Evolutionary conservation across 2,113 vertebrate genomes (phyloP).

Genomic region (Isichthys henryi): DNA sequence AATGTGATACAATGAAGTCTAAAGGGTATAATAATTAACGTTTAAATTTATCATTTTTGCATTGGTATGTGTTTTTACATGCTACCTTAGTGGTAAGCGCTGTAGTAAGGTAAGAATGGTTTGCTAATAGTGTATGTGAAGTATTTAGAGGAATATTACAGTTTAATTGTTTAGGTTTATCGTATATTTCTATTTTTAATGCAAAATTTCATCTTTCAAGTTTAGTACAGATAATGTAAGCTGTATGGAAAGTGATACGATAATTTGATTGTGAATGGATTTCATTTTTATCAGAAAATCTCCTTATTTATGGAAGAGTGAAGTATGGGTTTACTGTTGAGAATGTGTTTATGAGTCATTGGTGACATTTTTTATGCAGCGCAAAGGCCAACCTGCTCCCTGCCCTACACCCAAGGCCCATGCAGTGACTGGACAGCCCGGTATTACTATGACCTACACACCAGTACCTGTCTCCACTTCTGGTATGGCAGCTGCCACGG

Average conservation of each 20-base stretch:
- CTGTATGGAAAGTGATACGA: background rate
- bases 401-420: conserved; percentile 75
- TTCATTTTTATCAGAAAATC: background rate
- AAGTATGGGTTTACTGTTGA: background rate
- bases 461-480: conserved; percentile 79
- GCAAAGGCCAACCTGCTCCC: conserved; percentile 67
- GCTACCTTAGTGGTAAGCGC: background rate
- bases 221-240: background rate
- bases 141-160: background rate
- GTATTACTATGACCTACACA: conserved; percentile 74
- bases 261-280: background rate
- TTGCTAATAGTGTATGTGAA: background rate
- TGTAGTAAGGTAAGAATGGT: background rate
- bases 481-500: conserved; percentile 90
- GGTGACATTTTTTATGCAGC: conserved; percentile 46
- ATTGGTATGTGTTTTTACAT: background rate
- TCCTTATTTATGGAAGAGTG: background rate
- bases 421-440: conserved; percentile 73
- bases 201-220: background rate
- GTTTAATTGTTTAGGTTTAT: background rate
- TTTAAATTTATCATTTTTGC: background rate
- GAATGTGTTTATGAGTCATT: background rate
- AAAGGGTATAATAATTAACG: background rate
- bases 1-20: background rate
- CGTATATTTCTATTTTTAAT: background rate